Conservation (phyloP, 92 coral and sea anemone genomes). For the Micromussa lordhowensis region DNA sequence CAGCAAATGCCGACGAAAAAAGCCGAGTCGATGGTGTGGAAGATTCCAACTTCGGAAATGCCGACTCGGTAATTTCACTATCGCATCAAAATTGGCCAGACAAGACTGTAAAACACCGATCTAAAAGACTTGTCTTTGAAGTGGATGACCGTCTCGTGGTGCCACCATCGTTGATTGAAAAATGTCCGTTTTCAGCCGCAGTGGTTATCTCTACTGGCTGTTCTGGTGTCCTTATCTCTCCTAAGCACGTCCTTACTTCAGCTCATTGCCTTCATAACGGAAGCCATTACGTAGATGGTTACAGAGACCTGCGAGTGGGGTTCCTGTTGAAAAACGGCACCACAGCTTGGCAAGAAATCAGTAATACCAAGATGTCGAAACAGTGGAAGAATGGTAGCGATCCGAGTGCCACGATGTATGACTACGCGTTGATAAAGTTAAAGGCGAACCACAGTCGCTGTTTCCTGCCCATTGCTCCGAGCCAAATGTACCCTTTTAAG, state of each 20-base stretch:
- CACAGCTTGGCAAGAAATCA: constrained; percentile 62
- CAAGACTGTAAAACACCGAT: constrained; percentile 31
- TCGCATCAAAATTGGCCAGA: not conserved
- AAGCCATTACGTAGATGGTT: constrained; percentile 82
- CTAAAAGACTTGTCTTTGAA: constrained; percentile 53
- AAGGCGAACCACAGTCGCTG: constrained; percentile 72
- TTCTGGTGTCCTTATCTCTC: constrained; percentile 87
- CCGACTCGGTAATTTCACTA: not conserved
- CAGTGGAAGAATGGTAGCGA: constrained; percentile 88
- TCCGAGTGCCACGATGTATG: constrained; percentile 82
- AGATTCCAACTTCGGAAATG: not conserved
- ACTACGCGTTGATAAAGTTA: constrained; percentile 85
- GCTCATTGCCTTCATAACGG: constrained; percentile 96
- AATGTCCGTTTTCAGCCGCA: constrained; percentile 84
- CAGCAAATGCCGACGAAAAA: not conserved
- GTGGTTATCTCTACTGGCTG: constrained; percentile 93
- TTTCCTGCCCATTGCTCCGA: constrained; percentile 76
- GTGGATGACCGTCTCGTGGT: constrained; percentile 56
- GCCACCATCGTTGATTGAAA: constrained; percentile 61
- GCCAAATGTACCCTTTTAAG: constrained; percentile 51
- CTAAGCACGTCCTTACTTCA: constrained; percentile 87
- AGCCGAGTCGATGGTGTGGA: not conserved
- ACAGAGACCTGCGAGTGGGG: constrained; percentile 74
- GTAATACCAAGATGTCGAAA: constrained; percentile 68
- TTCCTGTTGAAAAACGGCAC: constrained; percentile 67